These are phyloP conservation scores for Trypoxylus dichotomus DNA, from an alignment of 1,140 invertebrate species.

Conservation along the genomic window DNA sequence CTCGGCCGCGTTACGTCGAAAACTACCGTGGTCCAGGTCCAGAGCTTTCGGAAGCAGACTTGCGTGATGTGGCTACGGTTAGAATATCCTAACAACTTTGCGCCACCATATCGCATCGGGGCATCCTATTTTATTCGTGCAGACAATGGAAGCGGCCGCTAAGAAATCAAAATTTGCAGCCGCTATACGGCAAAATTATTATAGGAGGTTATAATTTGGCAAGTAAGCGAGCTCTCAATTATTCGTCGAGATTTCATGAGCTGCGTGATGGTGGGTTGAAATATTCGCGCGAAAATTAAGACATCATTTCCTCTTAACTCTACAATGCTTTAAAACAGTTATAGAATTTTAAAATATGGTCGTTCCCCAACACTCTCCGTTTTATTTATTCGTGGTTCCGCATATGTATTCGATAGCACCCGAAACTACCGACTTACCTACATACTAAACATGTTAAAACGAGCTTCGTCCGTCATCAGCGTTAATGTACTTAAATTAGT, in stretches of 20 bases:
- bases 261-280: too few species aligned
- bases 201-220: not conserved
- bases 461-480: too few species aligned
- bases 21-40: not conserved
- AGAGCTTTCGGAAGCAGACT: not conserved
- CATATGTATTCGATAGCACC: too few species aligned
- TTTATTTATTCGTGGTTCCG: too few species aligned
- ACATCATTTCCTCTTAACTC: too few species aligned
- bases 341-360: too few species aligned
- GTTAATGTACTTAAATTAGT: too few species aligned
- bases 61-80: not conserved
- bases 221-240: not conserved
- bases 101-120: not conserved
- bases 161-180: not conserved
- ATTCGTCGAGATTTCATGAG: not conserved
- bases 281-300: too few species aligned
- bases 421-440: too few species aligned
- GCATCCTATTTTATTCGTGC: not conserved
- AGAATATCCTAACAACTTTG: not conserved
- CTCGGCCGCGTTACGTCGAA: not conserved
- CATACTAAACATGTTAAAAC: too few species aligned
- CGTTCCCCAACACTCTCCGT: too few species aligned
- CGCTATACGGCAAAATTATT: not conserved
- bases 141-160: not conserved
- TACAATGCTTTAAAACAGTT: too few species aligned